Base-by-base conservation (phyloP, 2,113 vertebrate species). In the Morone chrysops region DNA sequence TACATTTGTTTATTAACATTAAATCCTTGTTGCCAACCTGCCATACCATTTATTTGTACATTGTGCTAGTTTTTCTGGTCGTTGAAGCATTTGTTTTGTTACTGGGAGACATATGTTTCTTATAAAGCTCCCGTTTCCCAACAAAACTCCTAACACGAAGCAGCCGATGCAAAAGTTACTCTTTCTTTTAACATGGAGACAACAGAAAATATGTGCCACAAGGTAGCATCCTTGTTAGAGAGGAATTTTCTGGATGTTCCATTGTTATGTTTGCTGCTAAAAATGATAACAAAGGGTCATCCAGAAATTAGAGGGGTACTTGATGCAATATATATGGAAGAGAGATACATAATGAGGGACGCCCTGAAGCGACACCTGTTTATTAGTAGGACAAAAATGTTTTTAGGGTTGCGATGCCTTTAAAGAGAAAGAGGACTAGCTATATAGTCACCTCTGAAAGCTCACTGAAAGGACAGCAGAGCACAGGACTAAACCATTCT, bases 41-140 rank as follows among this genome's bases (percentile, higher is more conserved):
- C 47, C 69, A 71, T 89, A 59, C 43, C 78, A 71, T 75, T 65
- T 61, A 78, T 74, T 66, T 79, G 36, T 78, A 20, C 47, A 48
- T 70, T 14, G 14, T 85, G 56, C 78, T 43, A 1, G 40, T 83
- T 56, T 75, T 84, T 57, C 8, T 68, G 31, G 61, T 73, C 62
- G 17, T 79, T 22, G 48, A 76, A 22, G 84, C 84, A 59, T 77
- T 82, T 81, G 51, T 78, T 59, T 5, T 38, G 53, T 70, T 56
- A 41, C 50, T 47, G 11, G 59, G 56, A 20, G 20, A 66, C 22
- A 14, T 38, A 4, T 36, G 31, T 59, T 83, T 61, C 63, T 54
- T 47, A 48, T 38, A 62, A 74, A 54, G 45, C 31, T 31, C 31
- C 31, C 31, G 31, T 31, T 31, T 31, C 31, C 31, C 31, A 31